Evolutionary conservation across 1,140 invertebrate genomes (phyloP).

Genomic region (Sycophaga agraensis): DNA sequence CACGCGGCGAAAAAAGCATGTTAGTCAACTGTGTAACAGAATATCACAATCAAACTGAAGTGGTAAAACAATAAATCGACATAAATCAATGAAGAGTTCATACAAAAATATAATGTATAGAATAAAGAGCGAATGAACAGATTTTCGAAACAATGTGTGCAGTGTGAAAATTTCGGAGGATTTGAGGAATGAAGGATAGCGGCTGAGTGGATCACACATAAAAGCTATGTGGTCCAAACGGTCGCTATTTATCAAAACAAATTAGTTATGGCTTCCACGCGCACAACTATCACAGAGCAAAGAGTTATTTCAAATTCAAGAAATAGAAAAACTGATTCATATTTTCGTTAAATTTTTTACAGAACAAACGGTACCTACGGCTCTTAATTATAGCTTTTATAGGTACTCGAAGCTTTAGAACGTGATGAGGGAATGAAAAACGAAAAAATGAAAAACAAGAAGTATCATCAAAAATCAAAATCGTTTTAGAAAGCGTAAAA

Average conservation of each 20-base stretch:
- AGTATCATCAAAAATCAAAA: neutral
- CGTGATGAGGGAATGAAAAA: neutral
- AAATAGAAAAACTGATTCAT: neutral
- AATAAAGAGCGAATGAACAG: slow-evolving; percentile 2
- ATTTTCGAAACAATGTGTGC: slow-evolving; percentile 23
- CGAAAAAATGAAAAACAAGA: neutral
- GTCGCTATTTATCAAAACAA: slow-evolving; percentile 32
- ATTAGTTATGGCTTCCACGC: slow-evolving; percentile 54
- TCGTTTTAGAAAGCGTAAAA: neutral
- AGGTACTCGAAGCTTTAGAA: slow-evolving; percentile 14
- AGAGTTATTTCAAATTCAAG: slow-evolving; percentile 55
- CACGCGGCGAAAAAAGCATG: neutral
- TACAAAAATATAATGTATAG: slow-evolving; percentile 4
- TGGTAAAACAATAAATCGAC: too few relatives aligned
- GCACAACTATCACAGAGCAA: slow-evolving; percentile 58
- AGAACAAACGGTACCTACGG: neutral
- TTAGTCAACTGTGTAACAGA: too few relatives aligned
- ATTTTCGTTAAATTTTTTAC: neutral
- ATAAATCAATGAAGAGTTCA: neutral
- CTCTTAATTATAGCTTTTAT: slow-evolving; percentile 7
- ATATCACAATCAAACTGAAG: neutral
- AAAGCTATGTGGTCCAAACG: slow-evolving; percentile 45
- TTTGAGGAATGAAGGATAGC: slow-evolving; percentile 38
- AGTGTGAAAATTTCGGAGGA: slow-evolving; percentile 24
- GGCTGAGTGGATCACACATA: slow-evolving; percentile 45